phyloP scores from a whole-genome alignment of 2,888 invertebrate genomes.

The Eupithecia tripunctaria region DNA sequence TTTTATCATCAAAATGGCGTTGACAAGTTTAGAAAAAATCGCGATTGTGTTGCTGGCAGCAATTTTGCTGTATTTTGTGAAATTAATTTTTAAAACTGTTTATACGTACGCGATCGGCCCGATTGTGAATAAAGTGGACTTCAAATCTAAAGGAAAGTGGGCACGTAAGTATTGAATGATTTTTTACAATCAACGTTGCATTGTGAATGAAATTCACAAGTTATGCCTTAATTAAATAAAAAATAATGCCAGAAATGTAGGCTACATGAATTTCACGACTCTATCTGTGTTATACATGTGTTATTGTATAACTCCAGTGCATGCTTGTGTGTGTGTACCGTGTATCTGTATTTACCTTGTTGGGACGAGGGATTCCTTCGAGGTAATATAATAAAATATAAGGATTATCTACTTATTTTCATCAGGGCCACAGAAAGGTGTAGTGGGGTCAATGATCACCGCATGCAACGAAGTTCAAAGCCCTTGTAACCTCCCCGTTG shows the following conservation, averaged over 20 bases:
- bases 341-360: background rate
- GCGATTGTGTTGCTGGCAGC: conserved; percentile 72
- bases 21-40: conserved; percentile 72
- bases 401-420: background rate
- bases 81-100: conserved; percentile 56
- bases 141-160: conserved; percentile 90
- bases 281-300: background rate
- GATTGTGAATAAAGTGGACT: conserved; percentile 84
- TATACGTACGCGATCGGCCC: conserved; percentile 82
- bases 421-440: background rate
- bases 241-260: background rate
- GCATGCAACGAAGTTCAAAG: background rate
- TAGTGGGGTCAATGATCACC: background rate
- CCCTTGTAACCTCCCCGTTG: background rate
- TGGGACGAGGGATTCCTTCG: background rate
- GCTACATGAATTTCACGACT: background rate
- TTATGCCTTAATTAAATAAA: background rate
- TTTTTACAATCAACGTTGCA: background rate
- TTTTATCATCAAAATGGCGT: conserved; percentile 56
- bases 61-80: conserved; percentile 61
- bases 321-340: background rate
- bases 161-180: conserved; percentile 86
- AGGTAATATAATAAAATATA: background rate
- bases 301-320: background rate
- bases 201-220: background rate